A percentile compares a stretch with the other conserved stretches of the same genome.
phyloP scores from a whole-genome alignment of 2,113 vertebrate genomes.

The Sapajus apella region DNA sequence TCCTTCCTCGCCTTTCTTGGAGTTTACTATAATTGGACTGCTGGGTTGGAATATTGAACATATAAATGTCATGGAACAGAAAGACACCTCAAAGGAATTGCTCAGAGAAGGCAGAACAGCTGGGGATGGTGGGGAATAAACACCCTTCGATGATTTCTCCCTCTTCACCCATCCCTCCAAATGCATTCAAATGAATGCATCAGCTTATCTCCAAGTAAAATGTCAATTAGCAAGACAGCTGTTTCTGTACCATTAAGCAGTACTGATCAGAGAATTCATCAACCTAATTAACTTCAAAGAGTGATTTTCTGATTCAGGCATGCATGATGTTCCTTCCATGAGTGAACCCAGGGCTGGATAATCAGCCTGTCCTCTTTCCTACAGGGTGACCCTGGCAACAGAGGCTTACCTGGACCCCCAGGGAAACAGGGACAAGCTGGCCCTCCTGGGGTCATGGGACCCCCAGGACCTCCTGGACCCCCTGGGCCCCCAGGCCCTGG shows the following conservation, averaged over 20 bases:
- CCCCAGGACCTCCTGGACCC: conserved; percentile 88
- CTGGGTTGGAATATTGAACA: background rate
- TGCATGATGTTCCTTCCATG: background rate
- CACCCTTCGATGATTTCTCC: background rate
- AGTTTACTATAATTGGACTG: background rate
- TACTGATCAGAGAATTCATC: background rate
- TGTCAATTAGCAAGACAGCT: background rate
- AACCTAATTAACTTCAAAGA: background rate
- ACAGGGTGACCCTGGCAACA: conserved; percentile 90
- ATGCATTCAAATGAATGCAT: background rate
- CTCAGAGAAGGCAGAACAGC: background rate
- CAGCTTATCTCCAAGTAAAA: background rate
- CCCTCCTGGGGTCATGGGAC: conserved; percentile 84
- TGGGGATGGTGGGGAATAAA: background rate
- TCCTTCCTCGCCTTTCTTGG: background rate
- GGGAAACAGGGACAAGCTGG: conserved; percentile 89
- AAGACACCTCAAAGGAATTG: background rate
- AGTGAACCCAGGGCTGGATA: background rate
- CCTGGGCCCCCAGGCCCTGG: conserved; percentile 89
- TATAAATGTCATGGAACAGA: background rate
- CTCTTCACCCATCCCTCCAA: background rate
- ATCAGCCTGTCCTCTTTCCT: conserved; percentile 60
- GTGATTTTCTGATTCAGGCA: background rate
- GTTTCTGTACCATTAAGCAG: background rate
- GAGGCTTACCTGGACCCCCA: conserved; percentile 87